These are phyloP conservation scores for Polypterus bichir DNA, from an alignment of 2,113 vertebrate species.

Conservation along the genomic window DNA sequence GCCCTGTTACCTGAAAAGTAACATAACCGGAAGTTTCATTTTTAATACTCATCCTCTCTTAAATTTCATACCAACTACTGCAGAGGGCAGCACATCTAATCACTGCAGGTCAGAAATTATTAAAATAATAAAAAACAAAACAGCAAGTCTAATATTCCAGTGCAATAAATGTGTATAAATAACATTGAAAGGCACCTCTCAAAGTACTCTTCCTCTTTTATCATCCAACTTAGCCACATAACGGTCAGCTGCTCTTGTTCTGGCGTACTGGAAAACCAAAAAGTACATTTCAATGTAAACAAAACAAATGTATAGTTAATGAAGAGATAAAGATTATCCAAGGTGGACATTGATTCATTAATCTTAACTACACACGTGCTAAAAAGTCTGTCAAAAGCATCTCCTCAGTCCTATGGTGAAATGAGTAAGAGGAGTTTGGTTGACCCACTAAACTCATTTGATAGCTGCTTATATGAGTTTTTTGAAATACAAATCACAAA, in stretches of 20 bases:
- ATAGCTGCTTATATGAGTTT: no score
- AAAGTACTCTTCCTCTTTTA: constrained; percentile 97
- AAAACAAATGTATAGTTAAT: not conserved
- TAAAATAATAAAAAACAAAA: constrained; percentile 1
- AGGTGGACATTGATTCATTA: no score
- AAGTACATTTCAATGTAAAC: not conserved
- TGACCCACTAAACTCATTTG: no score
- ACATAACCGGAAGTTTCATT: not conserved
- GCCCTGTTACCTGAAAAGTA: no score
- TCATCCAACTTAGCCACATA: constrained; percentile 98
- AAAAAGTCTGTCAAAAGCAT: no score
- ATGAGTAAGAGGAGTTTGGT: no score
- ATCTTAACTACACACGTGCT: no score
- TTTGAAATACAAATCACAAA: no score
- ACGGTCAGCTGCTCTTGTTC: constrained; percentile 96
- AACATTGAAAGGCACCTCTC: constrained; percentile 63
- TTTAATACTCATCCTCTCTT: not conserved
- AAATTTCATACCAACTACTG: not conserved
- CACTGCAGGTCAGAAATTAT: not conserved
- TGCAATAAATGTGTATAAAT: not conserved
- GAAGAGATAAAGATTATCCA: not conserved
- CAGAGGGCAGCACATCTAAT: no score
- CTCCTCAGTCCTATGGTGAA: no score
- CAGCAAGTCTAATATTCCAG: not conserved
- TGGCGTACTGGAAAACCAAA: constrained; percentile 66